A percentile compares a stretch with the other conserved stretches of the same genome.
These are phyloP conservation scores for Sympetrum striolatum DNA, from an alignment of 2,888 invertebrate species.

Conservation along the genomic window DNA sequence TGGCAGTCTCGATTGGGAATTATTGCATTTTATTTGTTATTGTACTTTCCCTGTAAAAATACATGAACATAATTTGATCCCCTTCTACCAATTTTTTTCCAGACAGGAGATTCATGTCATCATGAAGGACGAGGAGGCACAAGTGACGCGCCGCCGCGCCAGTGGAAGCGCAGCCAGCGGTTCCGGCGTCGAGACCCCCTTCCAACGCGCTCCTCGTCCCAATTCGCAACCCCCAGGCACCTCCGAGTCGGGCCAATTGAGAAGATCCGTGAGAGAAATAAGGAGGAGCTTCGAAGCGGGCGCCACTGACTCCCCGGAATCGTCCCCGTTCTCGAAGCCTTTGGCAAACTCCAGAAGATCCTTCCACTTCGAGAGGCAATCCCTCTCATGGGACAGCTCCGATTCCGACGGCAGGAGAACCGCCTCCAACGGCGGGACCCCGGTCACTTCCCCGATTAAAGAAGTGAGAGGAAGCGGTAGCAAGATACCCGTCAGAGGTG, in stretches of 20 bases:
- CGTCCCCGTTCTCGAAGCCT: neutral
- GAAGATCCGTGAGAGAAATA: constrained; percentile 12
- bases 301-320: neutral
- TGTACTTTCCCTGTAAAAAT: too few relatives aligned
- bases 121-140: constrained; percentile 31
- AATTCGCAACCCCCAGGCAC: constrained; percentile 18
- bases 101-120: neutral
- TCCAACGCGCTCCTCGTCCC: constrained; percentile 31
- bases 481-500: constrained; percentile 2
- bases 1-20: too few relatives aligned
- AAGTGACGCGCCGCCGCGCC: neutral
- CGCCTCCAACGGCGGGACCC: neutral
- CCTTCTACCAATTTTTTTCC: neutral
- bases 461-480: neutral
- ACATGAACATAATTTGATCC: too few relatives aligned
- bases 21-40: too few relatives aligned
- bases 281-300: constrained; percentile 12
- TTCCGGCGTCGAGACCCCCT: neutral
- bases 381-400: neutral
- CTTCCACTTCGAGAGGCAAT: neutral
- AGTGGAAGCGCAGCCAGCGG: neutral
- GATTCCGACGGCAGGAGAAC: neutral
- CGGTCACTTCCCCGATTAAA: neutral
- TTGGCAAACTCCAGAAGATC: neutral
- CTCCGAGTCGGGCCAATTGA: neutral